Evolutionary conservation across 2,797 vertebrate genomes (phyloP).

Genomic region (Craterocephalus amniculus): DNA sequence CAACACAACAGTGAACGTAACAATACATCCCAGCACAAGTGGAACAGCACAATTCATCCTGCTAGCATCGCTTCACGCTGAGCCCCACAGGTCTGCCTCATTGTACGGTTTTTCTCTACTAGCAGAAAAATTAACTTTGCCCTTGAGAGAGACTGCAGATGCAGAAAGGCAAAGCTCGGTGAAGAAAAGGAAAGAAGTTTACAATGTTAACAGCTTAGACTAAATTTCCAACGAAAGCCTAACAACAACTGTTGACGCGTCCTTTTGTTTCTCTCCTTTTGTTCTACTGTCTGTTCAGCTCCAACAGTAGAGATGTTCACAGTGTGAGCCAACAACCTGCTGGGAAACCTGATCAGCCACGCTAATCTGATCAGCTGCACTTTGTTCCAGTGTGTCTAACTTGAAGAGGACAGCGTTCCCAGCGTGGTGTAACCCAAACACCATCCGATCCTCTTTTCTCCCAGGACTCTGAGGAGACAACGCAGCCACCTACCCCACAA

Average conservation of each 20-base stretch:
- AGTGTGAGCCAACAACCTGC: conserved; percentile 68
- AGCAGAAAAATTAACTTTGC: conserved; percentile 45
- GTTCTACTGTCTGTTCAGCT: conserved; percentile 37
- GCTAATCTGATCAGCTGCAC: conserved; percentile 78
- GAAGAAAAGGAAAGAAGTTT: conserved; percentile 46
- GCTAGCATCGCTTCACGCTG: conserved; percentile 62
- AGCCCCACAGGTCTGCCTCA: conserved; percentile 65
- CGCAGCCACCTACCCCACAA: conserved; percentile 43
- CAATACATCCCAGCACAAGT: conserved; percentile 54
- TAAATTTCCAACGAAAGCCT: conserved; percentile 12
- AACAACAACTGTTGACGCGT: conserved; percentile 23
- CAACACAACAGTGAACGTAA: conserved; percentile 60
- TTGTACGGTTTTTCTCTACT: conserved; percentile 45
- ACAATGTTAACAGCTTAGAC: conserved; percentile 25
- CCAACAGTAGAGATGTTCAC: conserved; percentile 63
- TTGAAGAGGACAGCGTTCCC: conserved; percentile 71
- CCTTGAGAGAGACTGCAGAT: conserved; percentile 53
- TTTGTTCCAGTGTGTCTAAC: conserved; percentile 73
- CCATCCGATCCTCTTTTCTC: conserved; percentile 72
- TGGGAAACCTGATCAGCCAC: conserved; percentile 74
- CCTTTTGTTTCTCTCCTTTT: conserved; percentile 20
- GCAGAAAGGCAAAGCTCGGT: conserved; percentile 14
- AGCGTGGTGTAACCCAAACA: conserved; percentile 80
- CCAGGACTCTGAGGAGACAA: conserved; percentile 52
- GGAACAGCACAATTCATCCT: conserved; percentile 53